Evolutionary conservation across 2,113 vertebrate genomes (phyloP), one percentile per base, ranked within the genome.

Genomic region (Otis tarda): DNA sequence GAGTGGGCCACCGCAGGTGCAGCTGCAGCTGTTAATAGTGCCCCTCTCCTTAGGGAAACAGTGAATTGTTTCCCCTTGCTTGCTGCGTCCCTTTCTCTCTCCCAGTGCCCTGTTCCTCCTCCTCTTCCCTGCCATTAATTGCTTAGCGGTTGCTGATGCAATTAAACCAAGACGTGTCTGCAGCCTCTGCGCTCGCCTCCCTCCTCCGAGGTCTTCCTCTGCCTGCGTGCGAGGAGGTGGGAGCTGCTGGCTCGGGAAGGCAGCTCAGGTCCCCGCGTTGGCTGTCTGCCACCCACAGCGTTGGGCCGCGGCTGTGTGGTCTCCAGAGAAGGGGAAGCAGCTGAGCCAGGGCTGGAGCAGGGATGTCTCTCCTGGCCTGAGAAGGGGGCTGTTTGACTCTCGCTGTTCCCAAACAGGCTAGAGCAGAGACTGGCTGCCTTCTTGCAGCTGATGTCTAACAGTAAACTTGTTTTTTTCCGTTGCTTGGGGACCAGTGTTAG

Each of bases 91-190:
- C 77, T 74, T 91, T 71, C 90, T 91, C 69, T 91, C 87, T 96
- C 79, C 59, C 52, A 14, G 41, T 89, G 65, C 89, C 65, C 76
- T 56, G 21, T 89, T 94, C 43, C 60, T 92, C 65, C 76, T 92
- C 55, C 65, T 87, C 56, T 55, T 95, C 52, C 49, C 60, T 93
- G 79, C 91, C 83, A 61, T 96, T 97, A 97, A 96, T 96, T 98
- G 94, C 96, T 96, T 93, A 85, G 96, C 12, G 65, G 52, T 97
- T 97, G 90, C 96, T 97, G 95, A 96, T 97, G 96, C 93, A 98
- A 96, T 98, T 97, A 95, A 95, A 95, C 73, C 12, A 37, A 94
- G 67, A 92, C 94, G 55, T 97, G 84, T 96, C 90, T 96, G 89
- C 90, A 97, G 89, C 63, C 43, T 64, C 25, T 74, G 68, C 2